Conservation (phyloP, 2,797 vertebrate genomes). For the Okamejei kenojei region DNA sequence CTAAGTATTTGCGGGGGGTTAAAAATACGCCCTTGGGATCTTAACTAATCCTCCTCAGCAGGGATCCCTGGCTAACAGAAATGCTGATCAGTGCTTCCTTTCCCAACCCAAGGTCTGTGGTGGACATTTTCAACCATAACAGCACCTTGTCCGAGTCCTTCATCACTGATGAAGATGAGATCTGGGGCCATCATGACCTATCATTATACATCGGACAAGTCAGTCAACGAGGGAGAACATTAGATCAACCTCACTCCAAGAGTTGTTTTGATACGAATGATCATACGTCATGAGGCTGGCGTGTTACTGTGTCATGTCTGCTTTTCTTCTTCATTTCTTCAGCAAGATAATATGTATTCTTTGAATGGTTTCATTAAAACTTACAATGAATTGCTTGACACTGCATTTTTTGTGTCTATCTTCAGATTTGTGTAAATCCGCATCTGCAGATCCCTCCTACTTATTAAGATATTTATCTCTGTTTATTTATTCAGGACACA, state of each 20-base stretch:
- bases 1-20: background rate
- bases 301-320: background rate
- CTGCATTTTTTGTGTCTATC: too few species aligned
- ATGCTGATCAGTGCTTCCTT: background rate
- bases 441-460: too few species aligned
- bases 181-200: background rate
- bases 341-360: too few species aligned
- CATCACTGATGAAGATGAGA: background rate
- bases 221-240: background rate
- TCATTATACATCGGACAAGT: background rate
- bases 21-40: background rate
- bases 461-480: background rate
- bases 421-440: too few species aligned
- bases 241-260: too few species aligned
- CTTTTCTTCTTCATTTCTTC: background rate
- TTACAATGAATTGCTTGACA: background rate
- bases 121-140: background rate
- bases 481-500: background rate
- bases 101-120: background rate
- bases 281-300: background rate
- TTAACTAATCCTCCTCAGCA: background rate
- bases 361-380: background rate
- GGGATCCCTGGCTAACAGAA: background rate
- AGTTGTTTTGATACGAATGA: background rate
- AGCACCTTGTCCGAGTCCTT: background rate